phyloP scores from a whole-genome alignment of 2,888 invertebrate genomes.

The Poecilobothrus nobilitatus region DNA sequence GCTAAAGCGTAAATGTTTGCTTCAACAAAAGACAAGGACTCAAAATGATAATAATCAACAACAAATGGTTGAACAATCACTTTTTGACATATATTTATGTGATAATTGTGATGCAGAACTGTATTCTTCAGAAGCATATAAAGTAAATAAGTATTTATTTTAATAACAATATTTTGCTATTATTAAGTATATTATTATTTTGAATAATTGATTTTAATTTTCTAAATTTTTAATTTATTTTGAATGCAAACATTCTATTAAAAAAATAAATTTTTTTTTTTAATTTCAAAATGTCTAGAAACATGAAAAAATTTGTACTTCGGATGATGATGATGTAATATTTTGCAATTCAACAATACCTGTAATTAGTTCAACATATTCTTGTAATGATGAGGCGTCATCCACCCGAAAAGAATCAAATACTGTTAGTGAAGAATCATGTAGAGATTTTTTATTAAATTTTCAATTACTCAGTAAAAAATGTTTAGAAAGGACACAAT shows the following conservation, averaged over 20 bases:
- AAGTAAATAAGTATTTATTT: conserved; percentile 39
- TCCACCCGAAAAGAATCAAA: conserved; percentile 26
- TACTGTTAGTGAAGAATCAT: conserved; percentile 33
- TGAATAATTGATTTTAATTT: too few species aligned
- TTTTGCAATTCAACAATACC: conserved; percentile 44
- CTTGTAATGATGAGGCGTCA: conserved; percentile 21
- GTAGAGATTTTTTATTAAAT: conserved; percentile 45
- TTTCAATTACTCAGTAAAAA: conserved; percentile 40
- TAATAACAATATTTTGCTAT: neutral
- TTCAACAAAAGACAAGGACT: conserved; percentile 39
- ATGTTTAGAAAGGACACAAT: conserved; percentile 15
- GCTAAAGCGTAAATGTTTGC: conserved; percentile 43
- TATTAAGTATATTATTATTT: too few species aligned
- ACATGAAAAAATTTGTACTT: conserved; percentile 46
- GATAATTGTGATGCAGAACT: conserved; percentile 69
- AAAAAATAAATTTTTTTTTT: too few species aligned
- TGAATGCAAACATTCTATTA: too few species aligned
- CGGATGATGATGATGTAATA: conserved; percentile 37
- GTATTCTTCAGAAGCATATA: conserved; percentile 49
- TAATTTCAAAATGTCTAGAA: conserved; percentile 31
- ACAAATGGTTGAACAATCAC: conserved; percentile 49
- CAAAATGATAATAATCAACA: conserved; percentile 40
- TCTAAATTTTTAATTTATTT: too few species aligned
- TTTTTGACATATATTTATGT: conserved; percentile 62
- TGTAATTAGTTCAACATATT: conserved; percentile 7